Base-by-base conservation (phyloP, 1,140 invertebrate genomes). In the Onthophagus taurus region DNA sequence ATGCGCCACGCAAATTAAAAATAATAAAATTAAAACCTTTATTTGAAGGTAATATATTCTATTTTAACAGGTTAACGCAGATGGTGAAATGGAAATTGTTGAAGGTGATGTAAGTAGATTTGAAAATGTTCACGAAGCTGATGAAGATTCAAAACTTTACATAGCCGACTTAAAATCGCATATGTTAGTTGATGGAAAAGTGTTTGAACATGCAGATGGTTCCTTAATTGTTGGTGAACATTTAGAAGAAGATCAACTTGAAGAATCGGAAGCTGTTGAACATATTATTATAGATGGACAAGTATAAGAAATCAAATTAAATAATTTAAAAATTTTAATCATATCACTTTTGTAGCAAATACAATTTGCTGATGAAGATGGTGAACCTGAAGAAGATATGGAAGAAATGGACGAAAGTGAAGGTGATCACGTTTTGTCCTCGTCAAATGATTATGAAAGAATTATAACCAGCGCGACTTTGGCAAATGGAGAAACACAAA, bases 281-380 rank as follows among this genome's bases (percentile, higher is more conserved):
- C 69, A 72, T 55, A 64, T 76, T 5, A 70, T 74, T 12, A 72
- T 74, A 19, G 68, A 76, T 54, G 65, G 66, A 45, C 64, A 70
- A 58, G 70, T 72, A 58, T 3, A 26, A 26, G 24, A 26, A 26
- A n/a, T 26, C 24, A n/a, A 26, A 26, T 12, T 33, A 16, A 8
- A 12, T 35, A 23, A 11, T 35, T 1, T 23, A 7, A 44, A 9
- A 4, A 12, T 18, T 14, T 13, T 13, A 2, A n/a, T 17, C 2
- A 31, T 9, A 17, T 31, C 1, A 31, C 30, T 38, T 38, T 31
- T 39, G 16, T 21, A 53, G 49, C 58, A 60, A 42, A 53, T 64
- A 4, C 57, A 49, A 17, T 59, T 64, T 44, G 53, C 53, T 23
- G 52, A 54, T 5, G 49, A 51, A 7, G 49, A 31, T 12, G 51